These are phyloP conservation scores for Artibeus lituratus DNA, from an alignment of 2,797 vertebrate genomes.

Conservation along the genomic window DNA sequence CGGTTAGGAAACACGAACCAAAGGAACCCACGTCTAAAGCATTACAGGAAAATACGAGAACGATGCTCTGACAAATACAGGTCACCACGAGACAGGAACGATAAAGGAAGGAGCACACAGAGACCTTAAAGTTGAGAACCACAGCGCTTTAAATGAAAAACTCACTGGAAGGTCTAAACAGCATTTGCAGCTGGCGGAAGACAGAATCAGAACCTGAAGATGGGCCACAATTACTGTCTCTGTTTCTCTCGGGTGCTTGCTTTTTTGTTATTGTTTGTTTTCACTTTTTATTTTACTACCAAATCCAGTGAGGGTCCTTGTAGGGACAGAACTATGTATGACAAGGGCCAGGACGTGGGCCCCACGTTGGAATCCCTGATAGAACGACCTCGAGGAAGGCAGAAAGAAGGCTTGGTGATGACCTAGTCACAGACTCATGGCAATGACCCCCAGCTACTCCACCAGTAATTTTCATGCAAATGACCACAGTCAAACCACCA, in stretches of 20 bases:
- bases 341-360: background rate
- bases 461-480: background rate
- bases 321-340: background rate
- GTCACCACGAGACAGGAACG: background rate
- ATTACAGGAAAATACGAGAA: background rate
- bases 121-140: background rate
- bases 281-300: background rate
- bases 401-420: background rate
- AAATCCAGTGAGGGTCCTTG: background rate
- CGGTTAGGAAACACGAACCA: background rate
- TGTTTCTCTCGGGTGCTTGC: background rate
- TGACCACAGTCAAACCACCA: background rate
- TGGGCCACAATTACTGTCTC: background rate
- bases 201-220: background rate
- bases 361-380: too few species aligned
- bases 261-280: background rate
- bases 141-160: background rate
- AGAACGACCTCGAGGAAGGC: background rate
- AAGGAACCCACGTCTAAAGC: background rate
- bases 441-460: background rate
- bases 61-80: background rate
- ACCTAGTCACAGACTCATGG: background rate
- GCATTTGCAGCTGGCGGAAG: background rate
- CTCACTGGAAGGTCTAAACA: background rate
- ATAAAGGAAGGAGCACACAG: background rate